Conservation (phyloP, 2,888 invertebrate species). For the Hypsopygia costalis region DNA sequence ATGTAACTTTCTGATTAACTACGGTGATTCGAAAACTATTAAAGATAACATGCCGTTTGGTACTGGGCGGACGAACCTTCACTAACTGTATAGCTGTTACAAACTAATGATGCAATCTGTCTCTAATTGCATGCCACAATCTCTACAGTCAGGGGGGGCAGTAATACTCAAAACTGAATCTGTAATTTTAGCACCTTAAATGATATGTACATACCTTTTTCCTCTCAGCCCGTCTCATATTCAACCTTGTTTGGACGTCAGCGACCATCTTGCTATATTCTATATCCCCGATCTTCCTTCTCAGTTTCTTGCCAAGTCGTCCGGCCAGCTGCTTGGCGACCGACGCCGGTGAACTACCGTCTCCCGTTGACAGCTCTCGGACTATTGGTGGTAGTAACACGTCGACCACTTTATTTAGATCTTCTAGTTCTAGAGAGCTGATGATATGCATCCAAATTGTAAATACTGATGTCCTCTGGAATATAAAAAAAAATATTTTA, state of each 20-base stretch:
- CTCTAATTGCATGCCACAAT: no score
- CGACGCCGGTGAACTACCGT: slow-evolving; percentile 81
- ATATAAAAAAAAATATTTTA: slow-evolving; percentile 17
- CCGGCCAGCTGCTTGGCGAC: slow-evolving; percentile 84
- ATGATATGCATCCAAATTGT: slow-evolving; percentile 90
- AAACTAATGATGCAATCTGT: no score
- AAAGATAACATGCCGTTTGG: no score
- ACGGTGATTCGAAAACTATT: no score
- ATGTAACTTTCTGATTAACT: no score
- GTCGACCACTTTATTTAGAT: slow-evolving; percentile 80
- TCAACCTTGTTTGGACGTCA: slow-evolving; percentile 84
- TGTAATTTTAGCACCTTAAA: no score
- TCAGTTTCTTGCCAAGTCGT: slow-evolving; percentile 87
- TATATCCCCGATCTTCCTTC: slow-evolving; percentile 87
- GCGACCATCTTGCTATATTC: slow-evolving; percentile 86
- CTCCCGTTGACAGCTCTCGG: slow-evolving; percentile 89
- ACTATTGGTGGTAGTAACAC: slow-evolving; percentile 88
- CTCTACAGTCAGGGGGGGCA: no score
- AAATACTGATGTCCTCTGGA: slow-evolving; percentile 88
- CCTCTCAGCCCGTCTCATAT: slow-evolving; percentile 86
- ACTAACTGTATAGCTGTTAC: no score
- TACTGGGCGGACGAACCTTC: no score
- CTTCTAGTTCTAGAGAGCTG: slow-evolving; percentile 81
- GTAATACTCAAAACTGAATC: no score
- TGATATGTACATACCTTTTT: slow-evolving; percentile 83